These are phyloP conservation scores for Andrena bicolor DNA, from an alignment of 2,888 invertebrate species.

Conservation along the genomic window DNA sequence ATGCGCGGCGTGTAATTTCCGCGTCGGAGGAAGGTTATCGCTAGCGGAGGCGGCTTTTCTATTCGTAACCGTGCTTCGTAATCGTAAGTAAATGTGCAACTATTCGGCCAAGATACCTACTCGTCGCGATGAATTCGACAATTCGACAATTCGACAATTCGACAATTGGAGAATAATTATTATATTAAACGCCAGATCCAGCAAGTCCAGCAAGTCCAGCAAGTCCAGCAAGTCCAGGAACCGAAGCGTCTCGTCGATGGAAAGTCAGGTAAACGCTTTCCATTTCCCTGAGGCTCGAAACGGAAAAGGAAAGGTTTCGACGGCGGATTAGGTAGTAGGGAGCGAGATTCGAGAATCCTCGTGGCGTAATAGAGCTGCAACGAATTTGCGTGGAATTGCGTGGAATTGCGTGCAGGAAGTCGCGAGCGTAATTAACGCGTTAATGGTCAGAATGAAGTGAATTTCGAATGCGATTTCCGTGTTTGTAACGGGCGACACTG, in stretches of 20 bases:
- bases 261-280: too few species aligned
- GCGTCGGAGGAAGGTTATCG: conserved; percentile 59
- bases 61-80: conserved; percentile 11
- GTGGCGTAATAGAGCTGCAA: conserved; percentile 7
- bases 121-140: too few species aligned
- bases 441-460: conserved; percentile 24
- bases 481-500: conserved; percentile 32
- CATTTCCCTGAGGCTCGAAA: not conserved
- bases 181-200: too few species aligned
- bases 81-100: not conserved
- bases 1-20: conserved; percentile 60
- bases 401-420: conserved; percentile 6
- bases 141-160: too few species aligned
- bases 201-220: too few species aligned
- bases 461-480: conserved; percentile 27
- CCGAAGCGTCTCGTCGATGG: too few species aligned
- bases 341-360: not conserved
- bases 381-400: conserved; percentile 10
- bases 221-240: too few species aligned
- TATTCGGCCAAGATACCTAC: not conserved
- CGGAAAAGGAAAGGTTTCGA: not conserved
- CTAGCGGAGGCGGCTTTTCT: conserved; percentile 23
- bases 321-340: not conserved
- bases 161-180: too few species aligned
- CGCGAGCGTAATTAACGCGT: conserved; percentile 25